phyloP scores from a whole-genome alignment of 2,797 vertebrate species.

The Hippocampus kuda region DNA sequence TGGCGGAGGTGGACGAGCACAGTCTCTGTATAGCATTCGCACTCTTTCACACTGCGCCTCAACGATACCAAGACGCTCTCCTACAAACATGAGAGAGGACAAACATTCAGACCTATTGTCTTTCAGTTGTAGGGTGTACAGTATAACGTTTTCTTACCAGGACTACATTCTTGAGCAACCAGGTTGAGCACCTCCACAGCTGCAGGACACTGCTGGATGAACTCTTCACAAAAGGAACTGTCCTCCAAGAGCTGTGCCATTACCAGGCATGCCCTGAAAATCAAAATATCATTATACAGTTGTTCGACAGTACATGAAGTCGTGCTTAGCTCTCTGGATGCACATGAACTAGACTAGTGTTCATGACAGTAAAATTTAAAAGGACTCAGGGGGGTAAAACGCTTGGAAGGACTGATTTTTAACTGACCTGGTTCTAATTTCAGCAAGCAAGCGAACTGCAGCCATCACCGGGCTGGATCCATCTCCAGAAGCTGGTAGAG shows the following conservation, averaged over 20 bases:
- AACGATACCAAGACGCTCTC: conserved; percentile 86
- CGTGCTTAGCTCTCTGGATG: background rate
- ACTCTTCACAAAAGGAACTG: conserved; percentile 98
- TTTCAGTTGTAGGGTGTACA: background rate
- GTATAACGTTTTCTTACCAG: conserved; percentile 67
- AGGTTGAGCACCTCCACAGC: conserved; percentile 96
- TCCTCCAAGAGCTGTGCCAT: conserved; percentile 98
- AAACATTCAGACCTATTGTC: background rate
- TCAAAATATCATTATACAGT: background rate
- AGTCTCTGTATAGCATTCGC: conserved; percentile 93
- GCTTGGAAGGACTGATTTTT: background rate
- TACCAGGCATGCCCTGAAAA: conserved; percentile 86
- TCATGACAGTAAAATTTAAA: background rate
- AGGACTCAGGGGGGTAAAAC: background rate
- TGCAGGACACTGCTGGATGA: conserved; percentile 97
- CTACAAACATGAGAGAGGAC: conserved; percentile 50
- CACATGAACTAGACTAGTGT: background rate
- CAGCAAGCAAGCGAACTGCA: conserved; percentile 90
- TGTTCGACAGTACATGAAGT: background rate
- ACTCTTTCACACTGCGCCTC: conserved; percentile 93
- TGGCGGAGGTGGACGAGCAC: conserved; percentile 91
- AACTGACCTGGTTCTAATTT: conserved; percentile 90
- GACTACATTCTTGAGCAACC: conserved; percentile 95
- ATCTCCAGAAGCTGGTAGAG: conserved; percentile 93
- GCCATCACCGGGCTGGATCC: conserved; percentile 97